Base-by-base conservation (phyloP, 1,140 invertebrate genomes). In the Cydia splendana region DNA sequence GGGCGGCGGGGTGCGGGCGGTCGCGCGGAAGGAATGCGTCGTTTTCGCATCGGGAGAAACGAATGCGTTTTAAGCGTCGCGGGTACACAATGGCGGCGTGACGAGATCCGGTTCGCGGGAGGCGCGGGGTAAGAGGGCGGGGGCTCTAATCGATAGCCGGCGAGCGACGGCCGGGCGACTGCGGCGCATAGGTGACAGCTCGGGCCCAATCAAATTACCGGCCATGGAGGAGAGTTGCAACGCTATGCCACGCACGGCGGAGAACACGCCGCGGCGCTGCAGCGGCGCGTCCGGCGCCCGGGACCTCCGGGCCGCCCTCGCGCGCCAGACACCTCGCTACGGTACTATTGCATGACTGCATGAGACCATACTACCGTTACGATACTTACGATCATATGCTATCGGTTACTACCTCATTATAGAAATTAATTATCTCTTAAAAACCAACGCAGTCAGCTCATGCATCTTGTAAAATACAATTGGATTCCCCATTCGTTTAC, bases 71-170 rank as follows among this genome's bases (percentile, higher is more conserved):
- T 93, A 93, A 93, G 91, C 91, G 91, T 91, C 91, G 91, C 91
- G 91, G 87, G 91, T 91, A 93, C 88, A 93, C 91, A 93, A 93
- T 91, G 91, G 91, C 91, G 91, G 91, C 91, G 91, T 91, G 91
- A 93, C 91, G 91, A 93, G 91, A 93, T 91, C 91, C 91, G 91
- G 91, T 91, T 91, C 91, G 89, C 91, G 88, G 91, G 91, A 83
- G 86, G 83, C 84, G 87, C 84, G 85, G 90, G 85, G 82, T 78
- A 81, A 81, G 84, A 86, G 86, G 82, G 79, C 83, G 86, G 85
- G 87, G 88, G 85, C 90, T 93, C 93, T 93, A 94, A 94, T 94
- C 92, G 92, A 94, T 94, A 93, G 92, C 92, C 88, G 91, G 90
- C 91, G 90, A 93, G 91, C 92, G 93, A 93, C 91, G 89, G 92